phyloP scores from a whole-genome alignment of 2,113 vertebrate species.

The Patagioenas fasciata region DNA sequence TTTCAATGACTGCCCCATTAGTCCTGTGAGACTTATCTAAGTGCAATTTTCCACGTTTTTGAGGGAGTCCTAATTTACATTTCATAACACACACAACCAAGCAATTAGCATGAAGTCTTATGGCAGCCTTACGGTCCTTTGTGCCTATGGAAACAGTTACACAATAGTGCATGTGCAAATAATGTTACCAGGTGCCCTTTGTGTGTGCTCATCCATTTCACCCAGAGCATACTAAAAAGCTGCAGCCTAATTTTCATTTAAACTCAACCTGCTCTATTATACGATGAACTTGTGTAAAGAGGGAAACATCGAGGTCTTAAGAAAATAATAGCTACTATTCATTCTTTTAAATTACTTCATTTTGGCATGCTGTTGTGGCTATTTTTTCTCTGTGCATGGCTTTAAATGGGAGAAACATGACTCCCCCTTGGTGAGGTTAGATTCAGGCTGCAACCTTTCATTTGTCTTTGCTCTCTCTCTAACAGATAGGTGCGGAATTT shows the following conservation, averaged over 20 bases:
- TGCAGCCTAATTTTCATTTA: neutral
- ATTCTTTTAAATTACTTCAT: neutral
- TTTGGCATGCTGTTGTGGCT: neutral
- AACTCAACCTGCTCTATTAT: neutral
- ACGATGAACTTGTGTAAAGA: neutral
- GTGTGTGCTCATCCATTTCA: neutral
- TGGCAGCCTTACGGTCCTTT: conserved; percentile 17
- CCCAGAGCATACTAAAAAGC: conserved; percentile 22
- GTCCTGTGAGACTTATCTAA: conserved; percentile 13
- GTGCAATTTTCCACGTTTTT: conserved; percentile 1
- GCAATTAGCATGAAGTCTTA: conserved; percentile 27
- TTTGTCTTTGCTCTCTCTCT: neutral
- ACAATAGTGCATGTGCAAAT: conserved; percentile 16
- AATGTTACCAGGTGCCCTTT: neutral
- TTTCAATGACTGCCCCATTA: neutral
- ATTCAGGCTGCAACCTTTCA: neutral
- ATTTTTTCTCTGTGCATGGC: neutral
- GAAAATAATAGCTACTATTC: neutral
- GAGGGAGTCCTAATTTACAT: conserved; percentile 23
- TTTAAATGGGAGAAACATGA: neutral
- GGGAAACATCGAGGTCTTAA: neutral
- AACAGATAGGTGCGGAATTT: neutral
- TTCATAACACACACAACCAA: conserved; percentile 1
- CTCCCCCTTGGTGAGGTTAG: neutral
- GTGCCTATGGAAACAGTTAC: conserved; percentile 23